phyloP scores from a whole-genome alignment of 2,888 invertebrate genomes.

The Lamellibrachia satsuma region DNA sequence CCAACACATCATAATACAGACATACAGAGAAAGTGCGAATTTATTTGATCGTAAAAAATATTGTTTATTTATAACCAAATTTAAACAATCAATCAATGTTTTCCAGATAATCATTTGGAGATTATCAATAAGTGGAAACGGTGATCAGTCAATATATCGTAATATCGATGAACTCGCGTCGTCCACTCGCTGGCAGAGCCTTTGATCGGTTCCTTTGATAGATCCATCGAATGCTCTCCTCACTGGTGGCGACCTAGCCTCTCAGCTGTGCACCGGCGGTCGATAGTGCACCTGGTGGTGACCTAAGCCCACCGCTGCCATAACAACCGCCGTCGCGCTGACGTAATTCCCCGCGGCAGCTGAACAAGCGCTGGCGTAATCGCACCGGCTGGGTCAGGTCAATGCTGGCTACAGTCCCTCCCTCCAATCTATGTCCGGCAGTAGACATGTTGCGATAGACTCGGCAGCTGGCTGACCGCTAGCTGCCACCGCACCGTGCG shows the following conservation, averaged over 20 bases:
- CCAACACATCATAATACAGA: no score
- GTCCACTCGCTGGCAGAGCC: no score
- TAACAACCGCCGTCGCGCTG: not conserved
- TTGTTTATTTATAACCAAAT: no score
- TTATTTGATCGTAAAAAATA: no score
- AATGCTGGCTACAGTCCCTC: not conserved
- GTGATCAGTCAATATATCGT: no score
- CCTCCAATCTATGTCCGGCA: not conserved
- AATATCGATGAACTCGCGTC: not conserved
- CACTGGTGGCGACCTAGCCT: not conserved
- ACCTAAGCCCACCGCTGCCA: constrained; percentile 5
- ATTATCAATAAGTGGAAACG: no score
- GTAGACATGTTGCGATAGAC: not conserved
- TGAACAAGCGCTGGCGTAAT: not conserved
- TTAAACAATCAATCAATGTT: no score
- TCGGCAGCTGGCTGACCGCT: not conserved
- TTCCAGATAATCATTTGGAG: no score
- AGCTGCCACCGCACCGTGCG: not conserved
- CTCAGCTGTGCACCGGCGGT: not conserved
- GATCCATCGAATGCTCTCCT: not conserved
- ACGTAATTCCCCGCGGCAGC: not conserved
- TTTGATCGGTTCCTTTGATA: not conserved
- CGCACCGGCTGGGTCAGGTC: not conserved
- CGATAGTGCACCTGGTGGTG: not conserved
- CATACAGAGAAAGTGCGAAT: no score